Base-by-base conservation (phyloP, 2,888 invertebrate genomes). In the Beris chalybata region DNA sequence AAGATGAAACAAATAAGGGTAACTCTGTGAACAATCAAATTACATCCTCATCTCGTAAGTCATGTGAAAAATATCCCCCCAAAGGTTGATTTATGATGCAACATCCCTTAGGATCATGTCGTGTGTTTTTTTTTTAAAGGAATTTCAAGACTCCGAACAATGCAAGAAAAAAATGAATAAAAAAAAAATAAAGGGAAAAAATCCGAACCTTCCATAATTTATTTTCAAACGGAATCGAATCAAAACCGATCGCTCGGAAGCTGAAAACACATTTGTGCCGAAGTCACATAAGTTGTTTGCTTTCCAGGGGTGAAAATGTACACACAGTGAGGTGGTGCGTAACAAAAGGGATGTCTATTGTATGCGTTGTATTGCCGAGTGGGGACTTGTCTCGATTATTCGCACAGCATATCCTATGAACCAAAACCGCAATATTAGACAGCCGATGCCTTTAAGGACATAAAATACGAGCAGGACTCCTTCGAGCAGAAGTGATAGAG, bases 31-130 rank as follows among this genome's bases (percentile, higher is more conserved):
- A 68, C 68, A 68, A 68, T 68, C 68, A 65, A 68, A 68, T 68
- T 68, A 68, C 68, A 57, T 68, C 66, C 65, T 63, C 61, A 61
- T 66, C 55, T 56, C 63, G 68, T 68, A 68, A 68, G 68, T 68
- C 68, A 68, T 65, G 65, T 68, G 68, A 68, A 68, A 68, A 68
- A 68, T 68, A 68, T 68, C 53, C 64, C 54, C 56, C 50, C 44
- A 15, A 50, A 45, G 65, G 43, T 54, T 68, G 68, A 68, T 68
- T 68, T 68, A 68, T 68, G 47, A 43, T 55, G 45, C 65, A 13
- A 12, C 48, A 52, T 67, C 61, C 64, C 64, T 64, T 58, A 45
- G 54, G 64, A 58, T 67, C 67, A 64, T 38, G 44, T 44, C 57
- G 56, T 47, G 64, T 45, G 58, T 64, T 58, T 57, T 48, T 29